Conservation (phyloP, 2,888 invertebrate genomes). For the Osedax fenrisi region DNA sequence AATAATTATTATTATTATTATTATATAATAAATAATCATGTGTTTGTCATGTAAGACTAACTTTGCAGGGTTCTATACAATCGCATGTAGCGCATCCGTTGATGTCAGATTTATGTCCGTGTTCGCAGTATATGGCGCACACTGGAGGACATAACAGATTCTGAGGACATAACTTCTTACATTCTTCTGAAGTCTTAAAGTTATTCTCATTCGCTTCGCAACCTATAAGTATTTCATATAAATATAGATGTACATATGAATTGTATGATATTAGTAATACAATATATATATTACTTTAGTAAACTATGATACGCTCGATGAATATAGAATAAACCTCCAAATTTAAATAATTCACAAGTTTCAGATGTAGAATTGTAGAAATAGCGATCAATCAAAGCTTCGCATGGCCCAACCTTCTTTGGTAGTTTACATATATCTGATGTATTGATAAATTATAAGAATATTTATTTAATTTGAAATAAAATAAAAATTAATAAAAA, state of each 20-base stretch:
- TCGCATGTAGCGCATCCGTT: not conserved
- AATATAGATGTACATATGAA: no score
- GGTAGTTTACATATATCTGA: not conserved
- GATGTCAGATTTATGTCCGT: not conserved
- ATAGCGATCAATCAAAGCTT: not conserved
- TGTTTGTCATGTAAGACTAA: no score
- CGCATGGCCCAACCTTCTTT: not conserved
- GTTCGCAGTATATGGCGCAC: not conserved
- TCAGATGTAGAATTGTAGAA: not conserved
- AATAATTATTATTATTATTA: no score
- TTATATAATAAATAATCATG: no score
- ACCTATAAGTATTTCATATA: not conserved
- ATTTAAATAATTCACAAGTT: not conserved
- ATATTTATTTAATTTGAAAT: no score
- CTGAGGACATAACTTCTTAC: not conserved
- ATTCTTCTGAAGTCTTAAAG: not conserved
- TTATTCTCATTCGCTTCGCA: conserved; percentile 8
- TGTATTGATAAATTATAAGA: not conserved
- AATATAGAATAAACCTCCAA: not conserved
- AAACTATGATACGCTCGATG: no score
- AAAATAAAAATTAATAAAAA: no score
- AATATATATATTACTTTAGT: no score
- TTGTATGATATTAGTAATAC: no score
- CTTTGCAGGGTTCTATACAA: conserved; percentile 7
- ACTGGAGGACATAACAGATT: not conserved